Percentiles rank a stretch among this genome's conserved stretches.
These are phyloP conservation scores for Melanogrammus aeglefinus DNA, from an alignment of 2,797 vertebrate species.

Conservation along the genomic window DNA sequence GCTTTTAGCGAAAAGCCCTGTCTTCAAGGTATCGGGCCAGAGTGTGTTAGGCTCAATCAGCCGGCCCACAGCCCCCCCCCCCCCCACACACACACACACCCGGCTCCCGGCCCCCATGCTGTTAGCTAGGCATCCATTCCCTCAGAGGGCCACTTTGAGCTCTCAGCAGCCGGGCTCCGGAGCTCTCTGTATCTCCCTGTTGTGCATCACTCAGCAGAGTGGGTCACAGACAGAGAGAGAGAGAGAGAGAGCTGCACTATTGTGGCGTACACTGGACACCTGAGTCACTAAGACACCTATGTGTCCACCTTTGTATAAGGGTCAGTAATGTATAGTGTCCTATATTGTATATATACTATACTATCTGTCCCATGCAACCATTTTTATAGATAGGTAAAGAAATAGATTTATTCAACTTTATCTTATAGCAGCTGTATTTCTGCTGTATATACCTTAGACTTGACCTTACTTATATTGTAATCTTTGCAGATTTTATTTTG, in stretches of 20 bases:
- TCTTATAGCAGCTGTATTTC: neutral
- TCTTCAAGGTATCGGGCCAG: conserved; percentile 11
- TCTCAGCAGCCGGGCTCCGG: conserved; percentile 47
- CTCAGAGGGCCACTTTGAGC: conserved; percentile 55
- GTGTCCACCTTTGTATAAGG: neutral
- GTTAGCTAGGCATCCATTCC: conserved; percentile 44
- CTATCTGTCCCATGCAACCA: neutral
- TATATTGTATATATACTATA: neutral
- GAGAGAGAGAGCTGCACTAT: neutral
- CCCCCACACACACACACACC: too few species aligned
- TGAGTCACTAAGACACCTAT: neutral
- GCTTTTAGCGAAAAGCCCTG: conserved; percentile 31
- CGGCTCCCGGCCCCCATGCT: conserved; percentile 28
- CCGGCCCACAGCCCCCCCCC: neutral
- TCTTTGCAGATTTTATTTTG: neutral
- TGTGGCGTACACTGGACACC: neutral
- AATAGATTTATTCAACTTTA: neutral
- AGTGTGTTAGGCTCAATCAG: conserved; percentile 31
- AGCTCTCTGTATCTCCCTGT: conserved; percentile 51
- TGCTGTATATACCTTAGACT: neutral
- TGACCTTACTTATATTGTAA: neutral
- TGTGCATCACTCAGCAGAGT: conserved; percentile 43
- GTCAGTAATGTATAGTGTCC: neutral
- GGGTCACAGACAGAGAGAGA: neutral
- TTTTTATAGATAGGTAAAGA: neutral